These are phyloP conservation scores for Murina feae DNA, from an alignment of 2,113 vertebrate genomes.

Conservation along the genomic window DNA sequence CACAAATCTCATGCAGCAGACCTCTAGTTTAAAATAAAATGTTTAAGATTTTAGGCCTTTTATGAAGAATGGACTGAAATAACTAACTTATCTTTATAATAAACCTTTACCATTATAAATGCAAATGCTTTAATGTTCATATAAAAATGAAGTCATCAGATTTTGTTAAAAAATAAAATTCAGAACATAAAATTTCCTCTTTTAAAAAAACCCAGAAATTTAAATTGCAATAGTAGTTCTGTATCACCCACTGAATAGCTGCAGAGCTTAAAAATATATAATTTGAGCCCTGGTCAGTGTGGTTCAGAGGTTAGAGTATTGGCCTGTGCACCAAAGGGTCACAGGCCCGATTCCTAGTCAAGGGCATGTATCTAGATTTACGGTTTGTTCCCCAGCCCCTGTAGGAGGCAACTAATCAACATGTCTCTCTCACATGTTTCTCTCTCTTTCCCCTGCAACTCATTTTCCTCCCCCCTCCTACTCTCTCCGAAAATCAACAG, in stretches of 20 bases:
- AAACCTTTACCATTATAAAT: constrained; percentile 6
- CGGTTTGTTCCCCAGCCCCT: too few relatives aligned
- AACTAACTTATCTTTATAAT: constrained; percentile 16
- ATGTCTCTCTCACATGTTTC: too few relatives aligned
- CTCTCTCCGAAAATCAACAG: too few relatives aligned
- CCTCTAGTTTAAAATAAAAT: background rate
- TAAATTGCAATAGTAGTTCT: background rate
- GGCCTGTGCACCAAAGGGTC: too few relatives aligned
- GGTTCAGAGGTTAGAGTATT: too few relatives aligned
- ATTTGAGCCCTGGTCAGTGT: background rate
- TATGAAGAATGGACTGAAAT: background rate
- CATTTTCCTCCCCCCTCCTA: too few relatives aligned
- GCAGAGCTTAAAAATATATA: background rate
- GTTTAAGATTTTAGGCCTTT: constrained; percentile 8
- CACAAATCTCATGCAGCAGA: too few relatives aligned
- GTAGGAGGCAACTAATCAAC: too few relatives aligned
- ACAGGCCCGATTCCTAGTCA: too few relatives aligned
- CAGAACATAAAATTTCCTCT: background rate
- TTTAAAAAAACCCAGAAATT: background rate
- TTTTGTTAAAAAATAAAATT: background rate
- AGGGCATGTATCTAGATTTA: too few relatives aligned
- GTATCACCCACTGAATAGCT: background rate
- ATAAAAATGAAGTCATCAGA: background rate
- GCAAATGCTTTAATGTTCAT: background rate
- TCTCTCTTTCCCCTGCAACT: too few relatives aligned